Base-by-base conservation (phyloP, 2,888 invertebrate genomes). In the Phasia obesa region DNA sequence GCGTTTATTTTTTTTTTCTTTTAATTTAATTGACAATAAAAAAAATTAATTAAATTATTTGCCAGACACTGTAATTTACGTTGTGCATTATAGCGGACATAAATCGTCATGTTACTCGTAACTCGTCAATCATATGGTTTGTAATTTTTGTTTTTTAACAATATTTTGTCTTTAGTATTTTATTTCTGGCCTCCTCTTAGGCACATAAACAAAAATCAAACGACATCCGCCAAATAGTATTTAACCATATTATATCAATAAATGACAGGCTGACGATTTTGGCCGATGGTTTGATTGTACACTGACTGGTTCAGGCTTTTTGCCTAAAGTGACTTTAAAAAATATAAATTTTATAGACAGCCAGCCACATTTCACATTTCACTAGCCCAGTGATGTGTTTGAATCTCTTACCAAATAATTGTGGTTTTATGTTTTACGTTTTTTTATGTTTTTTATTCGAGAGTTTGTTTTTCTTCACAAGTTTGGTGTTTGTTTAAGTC, bases 401-500 rank as follows among this genome's bases (percentile, higher is more conserved):
- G 27, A 49, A 25, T 67, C 35, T 57, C 19, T 59, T 27, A 42
- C 2, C 59, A 59, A 67, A 51, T 51, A 60, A 57, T 59, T 75
- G 65, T 35, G 19, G 25, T 31, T 62, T 59, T 60, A 42, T 59
- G 38, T 51, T 23, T 67, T 15, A 21, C 31, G 6, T 62, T 21
- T 27, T 27, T 44, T 47, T n/a, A n/a, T n/a, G n/a, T 17, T 38
- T 19, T 67, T 42, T 17, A 21, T 15, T n/a, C n/a, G n/a, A n/a
- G n/a, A n/a, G n/a, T n/a, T n/a, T n/a, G n/a, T n/a, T n/a, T n/a
- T 15, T 31, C 2, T 31, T 17, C 19, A 19, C 31, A n/a, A 57
- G n/a, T 67, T 25, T 62, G 71, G 51, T 79, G 79, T 79, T 70
- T 75, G 70, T 42, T 75, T 62, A 53, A 55, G 60, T 71, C 75